These are phyloP conservation scores for Drosophila sp. DNA, from an alignment of 1,140 invertebrate genomes.

Conservation along the genomic window DNA sequence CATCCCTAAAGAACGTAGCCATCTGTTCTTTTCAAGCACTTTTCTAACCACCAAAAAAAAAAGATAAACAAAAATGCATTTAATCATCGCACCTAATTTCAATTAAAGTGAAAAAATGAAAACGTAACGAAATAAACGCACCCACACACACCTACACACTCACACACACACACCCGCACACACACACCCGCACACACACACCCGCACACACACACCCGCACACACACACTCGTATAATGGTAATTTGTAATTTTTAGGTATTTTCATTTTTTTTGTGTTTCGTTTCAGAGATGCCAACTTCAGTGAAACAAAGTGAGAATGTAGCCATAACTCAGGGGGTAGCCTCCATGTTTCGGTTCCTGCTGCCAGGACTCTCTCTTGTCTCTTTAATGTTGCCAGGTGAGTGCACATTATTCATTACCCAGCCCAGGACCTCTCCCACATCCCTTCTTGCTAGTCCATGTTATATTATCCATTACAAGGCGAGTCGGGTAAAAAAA, in stretches of 20 bases:
- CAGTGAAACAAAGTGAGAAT: slow-evolving; percentile 47
- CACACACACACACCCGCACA: neutral
- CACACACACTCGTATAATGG: slow-evolving; percentile 23
- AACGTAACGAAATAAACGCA: slow-evolving; percentile 9
- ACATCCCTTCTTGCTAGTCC: slow-evolving; percentile 2
- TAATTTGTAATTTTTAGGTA: slow-evolving; percentile 70
- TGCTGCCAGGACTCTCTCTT: slow-evolving; percentile 14
- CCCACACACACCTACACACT: neutral
- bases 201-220: neutral
- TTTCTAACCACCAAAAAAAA: neutral
- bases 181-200: neutral
- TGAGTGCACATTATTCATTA: slow-evolving; percentile 80
- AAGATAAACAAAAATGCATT: slow-evolving; percentile 55
- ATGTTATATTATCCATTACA: slow-evolving; percentile 65
- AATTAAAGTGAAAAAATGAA: slow-evolving; percentile 61
- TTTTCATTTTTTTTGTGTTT: slow-evolving; percentile 29
- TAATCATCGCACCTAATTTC: slow-evolving; percentile 75
- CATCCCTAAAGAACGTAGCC: slow-evolving; percentile 8
- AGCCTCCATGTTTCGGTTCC: neutral
- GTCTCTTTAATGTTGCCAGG: slow-evolving; percentile 54
- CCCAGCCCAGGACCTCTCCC: slow-evolving; percentile 26
- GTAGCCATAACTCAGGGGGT: slow-evolving; percentile 62
- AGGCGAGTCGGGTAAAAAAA: slow-evolving; percentile 10
- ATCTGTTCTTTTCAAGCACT: slow-evolving; percentile 7
- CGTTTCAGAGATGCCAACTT: slow-evolving; percentile 27